phyloP scores from a whole-genome alignment of 2,797 vertebrate genomes.

The Xyrichtys novacula region DNA sequence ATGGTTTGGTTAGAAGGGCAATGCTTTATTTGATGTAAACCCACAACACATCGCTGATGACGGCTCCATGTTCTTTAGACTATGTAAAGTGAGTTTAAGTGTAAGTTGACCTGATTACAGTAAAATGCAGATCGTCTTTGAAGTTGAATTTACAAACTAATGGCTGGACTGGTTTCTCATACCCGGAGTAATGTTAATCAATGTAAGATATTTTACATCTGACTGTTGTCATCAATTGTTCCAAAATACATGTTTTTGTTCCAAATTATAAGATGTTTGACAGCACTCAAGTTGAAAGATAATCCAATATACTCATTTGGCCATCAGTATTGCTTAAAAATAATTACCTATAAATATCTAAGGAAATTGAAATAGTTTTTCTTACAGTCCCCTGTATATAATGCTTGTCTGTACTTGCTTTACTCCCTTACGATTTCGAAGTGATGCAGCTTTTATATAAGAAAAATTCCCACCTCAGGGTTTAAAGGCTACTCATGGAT shows the following conservation, averaged over 20 bases:
- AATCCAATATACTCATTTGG: conserved; percentile 38
- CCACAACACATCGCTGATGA: conserved; percentile 14
- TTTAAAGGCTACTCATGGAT: conserved; percentile 36
- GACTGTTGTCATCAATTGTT: conserved; percentile 22
- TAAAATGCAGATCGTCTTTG: conserved; percentile 33
- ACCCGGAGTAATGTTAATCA: conserved; percentile 16
- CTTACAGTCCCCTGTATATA: conserved; percentile 44
- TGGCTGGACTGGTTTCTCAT: conserved; percentile 13
- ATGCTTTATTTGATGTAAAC: not conserved
- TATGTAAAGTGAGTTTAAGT: conserved; percentile 8
- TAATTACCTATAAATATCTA: conserved; percentile 18
- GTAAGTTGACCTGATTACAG: conserved; percentile 22
- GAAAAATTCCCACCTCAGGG: conserved; percentile 63
- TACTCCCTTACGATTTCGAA: conserved; percentile 42
- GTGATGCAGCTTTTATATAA: conserved; percentile 53
- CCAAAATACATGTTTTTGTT: conserved; percentile 17
- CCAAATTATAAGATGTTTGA: conserved; percentile 20
- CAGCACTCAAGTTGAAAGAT: conserved; percentile 33
- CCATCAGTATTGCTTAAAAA: conserved; percentile 24
- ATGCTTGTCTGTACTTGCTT: conserved; percentile 45
- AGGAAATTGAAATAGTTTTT: conserved; percentile 24
- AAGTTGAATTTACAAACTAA: conserved; percentile 12
- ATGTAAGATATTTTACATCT: conserved; percentile 38
- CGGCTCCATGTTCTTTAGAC: conserved; percentile 4
- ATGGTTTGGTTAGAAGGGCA: conserved; percentile 35